Conservation (phyloP, 2,888 invertebrate genomes). For the Drosophila tanythrix region DNA sequence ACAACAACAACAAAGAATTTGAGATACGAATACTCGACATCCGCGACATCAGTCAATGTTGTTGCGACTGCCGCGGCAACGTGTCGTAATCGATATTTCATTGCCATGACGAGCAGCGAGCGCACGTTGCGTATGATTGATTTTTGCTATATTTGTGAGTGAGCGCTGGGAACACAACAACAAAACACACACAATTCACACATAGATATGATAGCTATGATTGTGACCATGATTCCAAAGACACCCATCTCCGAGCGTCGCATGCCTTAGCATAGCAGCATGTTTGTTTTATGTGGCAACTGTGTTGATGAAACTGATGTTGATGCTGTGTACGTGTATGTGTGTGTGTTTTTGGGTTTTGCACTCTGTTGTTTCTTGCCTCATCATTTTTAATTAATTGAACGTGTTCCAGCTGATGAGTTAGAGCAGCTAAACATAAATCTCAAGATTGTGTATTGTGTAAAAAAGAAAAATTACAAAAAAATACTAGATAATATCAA, state of each 20-base stretch:
- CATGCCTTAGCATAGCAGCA: slow-evolving; percentile 14
- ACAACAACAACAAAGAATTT: background rate
- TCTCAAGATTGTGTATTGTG: background rate
- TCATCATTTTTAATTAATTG: slow-evolving; percentile 41
- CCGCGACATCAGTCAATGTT: slow-evolving; percentile 58
- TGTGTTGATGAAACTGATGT: slow-evolving; percentile 20
- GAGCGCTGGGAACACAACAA: slow-evolving; percentile 5
- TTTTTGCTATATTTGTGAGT: slow-evolving; percentile 44
- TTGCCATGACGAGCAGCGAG: slow-evolving; percentile 62
- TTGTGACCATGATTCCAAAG: slow-evolving; percentile 44
- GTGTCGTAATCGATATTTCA: slow-evolving; percentile 79
- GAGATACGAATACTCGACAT: slow-evolving; percentile 37
- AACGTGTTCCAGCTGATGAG: slow-evolving; percentile 10
- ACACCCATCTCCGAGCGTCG: slow-evolving; percentile 22
- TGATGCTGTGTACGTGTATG: slow-evolving; percentile 15
- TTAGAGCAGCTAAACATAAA: slow-evolving; percentile 13
- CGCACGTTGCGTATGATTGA: slow-evolving; percentile 76
- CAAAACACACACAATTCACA: slow-evolving; percentile 7
- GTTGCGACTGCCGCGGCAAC: slow-evolving; percentile 44
- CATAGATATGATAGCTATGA: slow-evolving; percentile 23
- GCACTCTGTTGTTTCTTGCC: slow-evolving; percentile 16
- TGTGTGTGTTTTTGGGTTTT: background rate
- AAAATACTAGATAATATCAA: background rate
- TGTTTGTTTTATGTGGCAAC: slow-evolving; percentile 36
- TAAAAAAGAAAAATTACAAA: background rate